phyloP scores from a whole-genome alignment of 2,113 vertebrate genomes.

The Numida meleagris region DNA sequence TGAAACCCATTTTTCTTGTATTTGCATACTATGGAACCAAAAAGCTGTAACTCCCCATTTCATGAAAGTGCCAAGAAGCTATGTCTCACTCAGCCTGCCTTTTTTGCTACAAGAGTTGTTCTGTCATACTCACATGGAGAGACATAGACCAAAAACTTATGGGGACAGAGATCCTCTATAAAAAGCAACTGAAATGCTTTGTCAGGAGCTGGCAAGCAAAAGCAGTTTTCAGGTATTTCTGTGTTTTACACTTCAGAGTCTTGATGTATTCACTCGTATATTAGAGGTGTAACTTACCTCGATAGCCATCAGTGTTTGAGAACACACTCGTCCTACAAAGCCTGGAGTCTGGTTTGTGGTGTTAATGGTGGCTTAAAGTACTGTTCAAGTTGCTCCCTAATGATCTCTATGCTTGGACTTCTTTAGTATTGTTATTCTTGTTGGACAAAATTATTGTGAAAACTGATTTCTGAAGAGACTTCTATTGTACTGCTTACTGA shows the following conservation, averaged over 20 bases:
- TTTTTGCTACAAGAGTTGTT: background rate
- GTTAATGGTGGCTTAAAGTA: background rate
- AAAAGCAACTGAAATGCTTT: background rate
- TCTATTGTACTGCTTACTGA: background rate
- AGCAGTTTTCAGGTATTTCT: background rate
- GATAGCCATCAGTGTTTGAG: background rate
- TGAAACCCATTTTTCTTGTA: background rate
- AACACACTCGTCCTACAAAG: background rate
- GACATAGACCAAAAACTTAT: background rate
- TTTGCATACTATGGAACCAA: background rate
- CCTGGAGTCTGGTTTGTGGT: background rate
- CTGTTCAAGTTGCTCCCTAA: background rate
- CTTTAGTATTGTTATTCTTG: background rate
- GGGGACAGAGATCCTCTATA: accelerated
- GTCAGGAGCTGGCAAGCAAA: background rate
- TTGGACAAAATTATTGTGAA: slow-evolving; percentile 11
- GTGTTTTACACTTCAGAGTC: background rate
- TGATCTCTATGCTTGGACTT: slow-evolving; percentile 4
- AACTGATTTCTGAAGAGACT: slow-evolving; percentile 27
- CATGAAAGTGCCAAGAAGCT: background rate
- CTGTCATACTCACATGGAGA: background rate
- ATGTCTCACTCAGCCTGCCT: background rate
- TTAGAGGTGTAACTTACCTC: background rate
- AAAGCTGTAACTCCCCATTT: background rate
- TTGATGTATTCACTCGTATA: background rate